phyloP scores from a whole-genome alignment of 2,113 vertebrate genomes.

The Aphyosemion australe region DNA sequence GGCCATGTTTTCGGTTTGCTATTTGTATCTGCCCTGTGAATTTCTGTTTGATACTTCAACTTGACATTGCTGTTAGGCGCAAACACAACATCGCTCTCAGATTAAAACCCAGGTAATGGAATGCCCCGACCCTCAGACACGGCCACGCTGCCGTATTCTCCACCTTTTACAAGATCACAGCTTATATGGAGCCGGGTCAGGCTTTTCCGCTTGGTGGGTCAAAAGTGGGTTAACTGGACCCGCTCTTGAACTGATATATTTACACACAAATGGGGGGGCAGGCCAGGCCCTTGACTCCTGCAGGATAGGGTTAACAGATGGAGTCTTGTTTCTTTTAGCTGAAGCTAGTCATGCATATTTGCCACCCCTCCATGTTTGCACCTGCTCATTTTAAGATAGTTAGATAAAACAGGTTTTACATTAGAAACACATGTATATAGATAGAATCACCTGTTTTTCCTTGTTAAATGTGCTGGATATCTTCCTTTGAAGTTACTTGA shows the following conservation, averaged over 20 bases:
- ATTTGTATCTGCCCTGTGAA: slow-evolving; percentile 46
- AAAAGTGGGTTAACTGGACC: slow-evolving; percentile 28
- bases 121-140: neutral
- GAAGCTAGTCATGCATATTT: slow-evolving; percentile 33
- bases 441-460: neutral
- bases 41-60: slow-evolving; percentile 47
- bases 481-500: slow-evolving; percentile 1
- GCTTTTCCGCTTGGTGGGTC: slow-evolving; percentile 21
- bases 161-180: slow-evolving; percentile 7
- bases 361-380: slow-evolving; percentile 30
- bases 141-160: slow-evolving; percentile 4
- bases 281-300: slow-evolving; percentile 11
- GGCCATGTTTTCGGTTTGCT: slow-evolving; percentile 17
- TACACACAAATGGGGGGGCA: slow-evolving; percentile 21
- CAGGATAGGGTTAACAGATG: slow-evolving; percentile 40
- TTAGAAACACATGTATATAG: too few species aligned
- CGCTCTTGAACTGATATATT: slow-evolving; percentile 20
- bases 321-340: slow-evolving; percentile 25
- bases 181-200: neutral
- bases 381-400: slow-evolving; percentile 30
- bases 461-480: neutral
- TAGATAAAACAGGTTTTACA: too few species aligned
- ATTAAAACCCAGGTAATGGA: slow-evolving; percentile 41
- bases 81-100: slow-evolving; percentile 10
- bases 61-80: slow-evolving; percentile 11